Percentiles rank a stretch among this genome's conserved stretches.
Evolutionary conservation across 2,113 vertebrate species (phyloP).

Genomic region (Solenodon paradoxus): DNA sequence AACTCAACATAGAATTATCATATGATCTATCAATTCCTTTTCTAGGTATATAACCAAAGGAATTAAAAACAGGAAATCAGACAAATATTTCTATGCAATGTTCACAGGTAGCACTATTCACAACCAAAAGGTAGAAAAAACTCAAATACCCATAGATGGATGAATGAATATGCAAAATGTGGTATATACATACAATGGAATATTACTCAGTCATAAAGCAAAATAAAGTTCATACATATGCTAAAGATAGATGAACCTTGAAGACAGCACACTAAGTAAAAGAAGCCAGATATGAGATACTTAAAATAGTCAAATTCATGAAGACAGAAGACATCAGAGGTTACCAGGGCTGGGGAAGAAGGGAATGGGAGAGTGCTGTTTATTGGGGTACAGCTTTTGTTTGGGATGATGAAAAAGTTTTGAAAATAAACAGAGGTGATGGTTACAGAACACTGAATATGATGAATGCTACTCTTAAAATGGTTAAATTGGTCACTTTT

Average conservation of each 20-base stretch:
- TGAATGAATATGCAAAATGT: neutral
- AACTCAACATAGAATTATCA: neutral
- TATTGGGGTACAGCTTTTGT: neutral
- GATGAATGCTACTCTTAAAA: neutral
- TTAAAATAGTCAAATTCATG: neutral
- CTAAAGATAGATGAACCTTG: neutral
- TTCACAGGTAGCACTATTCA: neutral
- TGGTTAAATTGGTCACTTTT: neutral
- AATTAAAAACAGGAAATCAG: neutral
- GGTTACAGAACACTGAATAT: neutral
- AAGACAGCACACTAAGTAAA: neutral
- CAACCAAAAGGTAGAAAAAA: neutral
- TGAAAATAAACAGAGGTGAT: neutral
- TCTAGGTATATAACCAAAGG: neutral
- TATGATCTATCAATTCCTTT: neutral
- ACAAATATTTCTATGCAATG: neutral
- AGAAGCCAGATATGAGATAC: neutral
- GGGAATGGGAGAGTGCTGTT: neutral
- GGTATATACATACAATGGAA: fast-evolving
- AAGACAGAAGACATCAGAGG: neutral
- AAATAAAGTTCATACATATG: neutral
- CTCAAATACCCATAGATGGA: neutral
- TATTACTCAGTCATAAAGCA: neutral
- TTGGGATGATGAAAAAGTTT: neutral
- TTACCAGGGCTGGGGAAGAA: neutral